A percentile compares a stretch with the other conserved stretches of the same genome.
Evolutionary conservation across 1,140 invertebrate species (phyloP).

Genomic region (Himalopsyche phryganea): DNA sequence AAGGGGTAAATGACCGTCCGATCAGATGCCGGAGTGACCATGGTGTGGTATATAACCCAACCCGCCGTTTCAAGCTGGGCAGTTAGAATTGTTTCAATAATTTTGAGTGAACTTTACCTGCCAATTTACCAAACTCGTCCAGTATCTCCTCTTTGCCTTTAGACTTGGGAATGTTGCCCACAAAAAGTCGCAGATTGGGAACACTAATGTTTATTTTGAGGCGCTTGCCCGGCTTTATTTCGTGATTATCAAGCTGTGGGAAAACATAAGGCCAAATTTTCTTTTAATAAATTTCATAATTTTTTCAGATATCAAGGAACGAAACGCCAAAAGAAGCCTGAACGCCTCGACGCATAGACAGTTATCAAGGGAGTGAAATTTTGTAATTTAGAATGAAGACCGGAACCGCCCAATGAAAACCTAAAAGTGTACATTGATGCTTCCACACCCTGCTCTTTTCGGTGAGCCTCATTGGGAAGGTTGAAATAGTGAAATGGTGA

Average conservation of each 20-base stretch:
- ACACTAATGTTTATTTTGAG: conserved; percentile 99
- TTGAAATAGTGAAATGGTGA: neutral
- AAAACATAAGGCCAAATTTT: conserved; percentile 42
- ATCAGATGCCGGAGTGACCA: conserved; percentile 39
- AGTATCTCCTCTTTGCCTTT: conserved; percentile 99
- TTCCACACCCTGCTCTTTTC: conserved; percentile 2
- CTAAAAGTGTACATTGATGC: neutral
- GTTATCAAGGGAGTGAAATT: neutral
- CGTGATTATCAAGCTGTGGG: conserved; percentile 98
- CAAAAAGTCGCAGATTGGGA: conserved; percentile 99
- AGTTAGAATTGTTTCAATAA: conserved; percentile 33
- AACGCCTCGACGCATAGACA: neutral
- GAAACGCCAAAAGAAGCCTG: neutral
- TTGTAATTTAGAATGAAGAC: conserved; percentile 1
- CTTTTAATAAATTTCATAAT: conserved; percentile 30
- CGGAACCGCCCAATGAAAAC: neutral
- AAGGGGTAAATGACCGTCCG: conserved; percentile 1
- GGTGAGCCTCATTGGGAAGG: conserved; percentile 6
- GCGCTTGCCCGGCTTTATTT: conserved; percentile 98
- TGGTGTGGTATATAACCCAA: conserved; percentile 36
- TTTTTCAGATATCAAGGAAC: neutral
- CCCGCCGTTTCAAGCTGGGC: neutral
- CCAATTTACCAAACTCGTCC: conserved; percentile 99
- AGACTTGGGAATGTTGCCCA: conserved; percentile 99
- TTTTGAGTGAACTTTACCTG: conserved; percentile 88